A percentile compares a stretch with the other conserved stretches of the same genome.
Conservation (phyloP, 2,797 vertebrate genomes). For the Falco novaeseelandiae region DNA sequence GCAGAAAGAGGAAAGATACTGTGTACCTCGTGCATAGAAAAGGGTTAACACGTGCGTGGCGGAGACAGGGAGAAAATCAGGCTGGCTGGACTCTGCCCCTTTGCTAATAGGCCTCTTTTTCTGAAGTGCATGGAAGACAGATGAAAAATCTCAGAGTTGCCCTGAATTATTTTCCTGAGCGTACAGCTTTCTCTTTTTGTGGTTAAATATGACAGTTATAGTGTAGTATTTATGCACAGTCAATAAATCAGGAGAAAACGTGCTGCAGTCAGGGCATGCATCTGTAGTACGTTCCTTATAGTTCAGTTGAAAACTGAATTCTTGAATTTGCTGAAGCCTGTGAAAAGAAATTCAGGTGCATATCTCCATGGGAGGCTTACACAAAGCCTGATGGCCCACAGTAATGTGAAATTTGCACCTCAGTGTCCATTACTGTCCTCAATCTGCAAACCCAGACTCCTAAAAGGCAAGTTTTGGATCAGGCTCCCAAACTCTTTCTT, state of each 20-base stretch:
- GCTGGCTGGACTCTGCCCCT: neutral
- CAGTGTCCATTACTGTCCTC: neutral
- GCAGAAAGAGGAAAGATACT: neutral
- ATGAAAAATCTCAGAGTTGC: conserved; percentile 9
- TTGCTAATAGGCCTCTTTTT: neutral
- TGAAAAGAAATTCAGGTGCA: neutral
- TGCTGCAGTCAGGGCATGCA: conserved; percentile 18
- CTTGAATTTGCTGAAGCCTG: neutral
- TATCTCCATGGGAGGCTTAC: neutral
- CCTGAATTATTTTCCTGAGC: conserved; percentile 35
- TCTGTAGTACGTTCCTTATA: neutral
- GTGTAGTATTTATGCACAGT: conserved; percentile 29
- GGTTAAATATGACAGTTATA: conserved; percentile 47
- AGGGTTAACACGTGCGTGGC: neutral
- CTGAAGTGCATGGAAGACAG: neutral
- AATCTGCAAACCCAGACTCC: neutral
- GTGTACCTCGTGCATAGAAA: neutral
- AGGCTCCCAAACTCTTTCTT: neutral
- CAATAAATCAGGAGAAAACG: conserved; percentile 51
- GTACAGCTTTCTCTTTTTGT: conserved; percentile 25
- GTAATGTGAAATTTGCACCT: neutral
- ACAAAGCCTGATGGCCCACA: neutral
- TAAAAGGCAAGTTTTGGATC: neutral
- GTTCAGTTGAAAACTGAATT: conserved; percentile 24
- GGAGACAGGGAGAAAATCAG: neutral